Base-by-base conservation (phyloP, 2,888 invertebrate genomes). In the Leptinotarsa juncta region DNA sequence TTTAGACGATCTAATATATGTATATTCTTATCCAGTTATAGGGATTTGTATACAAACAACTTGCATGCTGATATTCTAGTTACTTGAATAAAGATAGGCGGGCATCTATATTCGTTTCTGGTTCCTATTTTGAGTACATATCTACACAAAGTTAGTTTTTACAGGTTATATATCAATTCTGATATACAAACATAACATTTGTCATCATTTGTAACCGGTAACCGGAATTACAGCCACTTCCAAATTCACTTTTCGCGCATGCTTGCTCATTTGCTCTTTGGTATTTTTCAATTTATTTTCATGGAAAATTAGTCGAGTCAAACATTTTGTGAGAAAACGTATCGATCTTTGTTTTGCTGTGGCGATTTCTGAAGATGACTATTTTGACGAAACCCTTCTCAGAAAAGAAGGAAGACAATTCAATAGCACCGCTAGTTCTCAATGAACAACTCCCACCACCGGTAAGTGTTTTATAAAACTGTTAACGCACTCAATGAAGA, bases 351-450 rank as follows among this genome's bases (percentile, higher is more conserved):
- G 51, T 62, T 48, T 67, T 65, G 65, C 62, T 67, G 10, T 15
- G 70, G 32, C 60, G 14, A 67, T 72, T 66, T 18, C 20, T 67
- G 42, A 73, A 84, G 80, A 96, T 96, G 96, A 96, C 96, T 77
- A 92, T 96, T 86, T 89, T 96, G 82, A 93, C 94, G 10, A 95
- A 95, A 87, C 91, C 93, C 48, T 90, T 92, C 77, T 90, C 91
- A 71, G 92, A 93, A 79, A 94, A 94, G 88, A 95, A 94, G 88
- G 88, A 89, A 62, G 92, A 93, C 81, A 93, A 91, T 89, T 89
- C 91, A 82, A 91, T 91, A 83, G 89, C 92, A 81, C 94, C 94
- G 68, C 87, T 94, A 82, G 92, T 93, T 60, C 90, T 90, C 71
- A 89, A 89, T 81, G 89, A 89, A 76, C 87, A 87, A 77, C 83